Evolutionary conservation across 2,888 invertebrate species (phyloP).

Genomic region (Carcina quercana): DNA sequence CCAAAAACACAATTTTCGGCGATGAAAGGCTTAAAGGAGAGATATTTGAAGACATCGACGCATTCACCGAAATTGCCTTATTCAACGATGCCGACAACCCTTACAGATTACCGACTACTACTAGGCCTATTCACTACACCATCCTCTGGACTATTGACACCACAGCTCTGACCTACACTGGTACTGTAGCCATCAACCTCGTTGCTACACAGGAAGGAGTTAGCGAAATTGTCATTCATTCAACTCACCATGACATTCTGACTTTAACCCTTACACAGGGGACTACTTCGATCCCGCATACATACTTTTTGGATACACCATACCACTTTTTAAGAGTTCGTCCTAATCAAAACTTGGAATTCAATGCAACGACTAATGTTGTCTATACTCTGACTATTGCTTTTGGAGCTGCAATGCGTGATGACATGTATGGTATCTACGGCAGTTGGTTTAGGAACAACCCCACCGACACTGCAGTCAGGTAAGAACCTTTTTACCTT

Average conservation of each 20-base stretch:
- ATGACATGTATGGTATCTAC: constrained; percentile 62
- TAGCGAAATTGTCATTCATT: constrained; percentile 46
- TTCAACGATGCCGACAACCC: constrained; percentile 20
- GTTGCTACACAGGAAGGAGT: constrained; percentile 36
- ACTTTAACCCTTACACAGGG: constrained; percentile 50
- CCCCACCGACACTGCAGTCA: constrained; percentile 21
- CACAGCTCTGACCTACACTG: constrained; percentile 32
- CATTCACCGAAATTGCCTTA: constrained; percentile 14
- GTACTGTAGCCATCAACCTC: constrained; percentile 46
- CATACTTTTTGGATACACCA: constrained; percentile 18
- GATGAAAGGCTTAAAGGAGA: constrained; percentile 51
- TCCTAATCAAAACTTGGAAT: constrained; percentile 24
- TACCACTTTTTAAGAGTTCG: constrained; percentile 39
- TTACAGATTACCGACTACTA: constrained; percentile 62
- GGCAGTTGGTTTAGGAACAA: constrained; percentile 51
- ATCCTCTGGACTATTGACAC: constrained; percentile 62
- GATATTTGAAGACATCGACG: constrained; percentile 43
- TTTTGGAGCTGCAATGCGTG: constrained; percentile 39
- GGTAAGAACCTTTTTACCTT: no score
- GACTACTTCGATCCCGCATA: constrained; percentile 18
- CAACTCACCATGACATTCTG: constrained; percentile 34
- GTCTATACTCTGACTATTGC: constrained; percentile 34
- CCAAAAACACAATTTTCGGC: constrained; percentile 51
- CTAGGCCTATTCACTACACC: constrained; percentile 68
- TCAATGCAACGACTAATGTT: constrained; percentile 22